Conservation (phyloP, 2,888 invertebrate genomes). For the Cordylochernes scorpioides region DNA sequence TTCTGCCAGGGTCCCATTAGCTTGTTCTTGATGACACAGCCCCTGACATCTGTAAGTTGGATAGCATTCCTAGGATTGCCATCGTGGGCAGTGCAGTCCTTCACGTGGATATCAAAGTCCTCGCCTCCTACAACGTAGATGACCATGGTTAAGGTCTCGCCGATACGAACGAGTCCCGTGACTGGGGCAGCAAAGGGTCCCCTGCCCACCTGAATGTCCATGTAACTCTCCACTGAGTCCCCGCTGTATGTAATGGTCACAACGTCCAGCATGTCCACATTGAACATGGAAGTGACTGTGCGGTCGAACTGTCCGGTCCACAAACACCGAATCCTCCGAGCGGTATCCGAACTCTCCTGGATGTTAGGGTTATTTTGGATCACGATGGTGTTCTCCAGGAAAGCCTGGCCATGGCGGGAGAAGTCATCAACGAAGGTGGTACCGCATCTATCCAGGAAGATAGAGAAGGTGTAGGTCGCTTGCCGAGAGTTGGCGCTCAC, state of each 20-base stretch:
- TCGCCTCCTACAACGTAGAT: conserved; percentile 38
- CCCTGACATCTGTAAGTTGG: conserved; percentile 15
- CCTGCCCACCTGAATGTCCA: conserved; percentile 42
- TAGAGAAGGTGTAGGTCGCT: conserved; percentile 13
- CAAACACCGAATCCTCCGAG: conserved; percentile 14
- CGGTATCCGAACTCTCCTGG: conserved; percentile 17
- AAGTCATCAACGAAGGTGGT: conserved; percentile 9
- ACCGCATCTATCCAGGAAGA: conserved; percentile 16
- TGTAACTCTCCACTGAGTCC: conserved; percentile 43
- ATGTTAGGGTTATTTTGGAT: conserved; percentile 16
- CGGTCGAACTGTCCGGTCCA: conserved; percentile 13
- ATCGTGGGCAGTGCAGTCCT: conserved; percentile 37
- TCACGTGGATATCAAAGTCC: conserved; percentile 36
- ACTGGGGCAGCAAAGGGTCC: conserved; percentile 35
- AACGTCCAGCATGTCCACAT: conserved; percentile 16
- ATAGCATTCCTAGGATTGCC: conserved; percentile 11
- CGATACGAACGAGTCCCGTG: conserved; percentile 35
- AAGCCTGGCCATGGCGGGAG: conserved; percentile 7
- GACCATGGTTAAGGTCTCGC: conserved; percentile 38
- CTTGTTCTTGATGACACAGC: conserved; percentile 16
- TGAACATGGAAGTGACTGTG: conserved; percentile 15
- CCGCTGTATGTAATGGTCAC: conserved; percentile 14
- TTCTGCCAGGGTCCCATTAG: conserved; percentile 14
- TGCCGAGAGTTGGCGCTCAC: conserved; percentile 14
- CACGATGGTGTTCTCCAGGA: conserved; percentile 16